Evolutionary conservation across 1,140 invertebrate genomes (phyloP).

Genomic region (Probaryconus sp.): DNA sequence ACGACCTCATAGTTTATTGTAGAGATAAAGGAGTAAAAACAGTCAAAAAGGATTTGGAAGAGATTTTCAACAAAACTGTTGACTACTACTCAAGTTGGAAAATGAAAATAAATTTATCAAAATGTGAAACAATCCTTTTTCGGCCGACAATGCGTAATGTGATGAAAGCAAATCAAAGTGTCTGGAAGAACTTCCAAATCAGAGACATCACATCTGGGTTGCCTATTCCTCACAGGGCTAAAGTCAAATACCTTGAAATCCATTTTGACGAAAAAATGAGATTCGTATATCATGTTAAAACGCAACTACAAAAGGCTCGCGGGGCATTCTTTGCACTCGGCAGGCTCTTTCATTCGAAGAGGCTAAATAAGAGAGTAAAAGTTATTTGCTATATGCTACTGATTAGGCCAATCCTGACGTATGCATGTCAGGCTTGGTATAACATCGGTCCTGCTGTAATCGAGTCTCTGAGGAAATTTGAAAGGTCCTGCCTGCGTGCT

Average conservation of each 20-base stretch:
- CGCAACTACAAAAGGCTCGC: conserved; percentile 21
- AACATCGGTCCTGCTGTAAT: neutral
- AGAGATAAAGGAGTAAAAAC: conserved; percentile 7
- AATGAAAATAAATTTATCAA: conserved; percentile 26
- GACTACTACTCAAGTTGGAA: conserved; percentile 33
- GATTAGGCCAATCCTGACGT: neutral
- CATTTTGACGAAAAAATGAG: conserved; percentile 2
- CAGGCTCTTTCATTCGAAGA: conserved; percentile 16
- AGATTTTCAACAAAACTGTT: conserved; percentile 11
- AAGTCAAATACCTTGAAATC: conserved; percentile 22
- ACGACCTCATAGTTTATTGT: conserved; percentile 4
- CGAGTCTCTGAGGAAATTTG: neutral
- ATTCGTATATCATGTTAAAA: conserved; percentile 13
- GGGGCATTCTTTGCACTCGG: conserved; percentile 6
- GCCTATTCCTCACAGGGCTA: conserved; percentile 13
- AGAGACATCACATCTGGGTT: neutral
- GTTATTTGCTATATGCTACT: conserved; percentile 23
- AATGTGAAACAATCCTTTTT: conserved; percentile 53
- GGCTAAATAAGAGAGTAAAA: conserved; percentile 17
- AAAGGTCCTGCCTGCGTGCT: neutral
- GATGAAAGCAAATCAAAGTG: neutral
- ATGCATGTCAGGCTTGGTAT: conserved; percentile 1
- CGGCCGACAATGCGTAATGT: conserved; percentile 4
- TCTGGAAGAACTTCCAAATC: conserved; percentile 31
- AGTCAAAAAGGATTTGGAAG: conserved; percentile 13